These are phyloP conservation scores for Drosophila ananassae DNA, from an alignment of 1,140 invertebrate species.

Conservation along the genomic window DNA sequence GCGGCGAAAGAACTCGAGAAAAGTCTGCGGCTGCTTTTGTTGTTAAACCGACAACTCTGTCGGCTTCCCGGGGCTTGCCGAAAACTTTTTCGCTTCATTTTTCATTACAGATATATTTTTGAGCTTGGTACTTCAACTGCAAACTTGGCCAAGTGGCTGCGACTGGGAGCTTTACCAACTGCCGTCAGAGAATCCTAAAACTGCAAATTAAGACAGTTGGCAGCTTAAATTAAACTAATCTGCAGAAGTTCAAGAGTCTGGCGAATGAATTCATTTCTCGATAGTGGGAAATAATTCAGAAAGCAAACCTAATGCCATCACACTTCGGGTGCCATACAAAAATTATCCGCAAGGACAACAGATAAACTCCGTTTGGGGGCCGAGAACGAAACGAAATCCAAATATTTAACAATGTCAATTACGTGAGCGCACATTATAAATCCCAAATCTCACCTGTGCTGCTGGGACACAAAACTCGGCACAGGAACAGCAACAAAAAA, in stretches of 20 bases:
- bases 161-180: constrained; percentile 16
- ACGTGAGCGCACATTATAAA: constrained; percentile 82
- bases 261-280: constrained; percentile 3
- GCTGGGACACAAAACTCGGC: constrained; percentile 34
- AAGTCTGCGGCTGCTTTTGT: constrained; percentile 46
- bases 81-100: constrained; percentile 71
- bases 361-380: constrained; percentile 41
- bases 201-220: constrained; percentile 4
- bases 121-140: constrained; percentile 47
- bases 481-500: constrained; percentile 11
- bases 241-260: background rate
- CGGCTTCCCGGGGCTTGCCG: constrained; percentile 10
- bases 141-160: constrained; percentile 45
- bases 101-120: constrained; percentile 56
- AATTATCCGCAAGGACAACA: constrained; percentile 39
- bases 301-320: constrained; percentile 39
- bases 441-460: constrained; percentile 82
- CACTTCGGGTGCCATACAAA: constrained; percentile 5
- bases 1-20: constrained; percentile 13
- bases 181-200: background rate
- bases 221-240: constrained; percentile 23
- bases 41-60: background rate
- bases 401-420: constrained; percentile 83
- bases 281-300: constrained; percentile 6
- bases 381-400: constrained; percentile 59